Conservation (phyloP, 1,140 invertebrate genomes). For the Contarinia nasturtii region DNA sequence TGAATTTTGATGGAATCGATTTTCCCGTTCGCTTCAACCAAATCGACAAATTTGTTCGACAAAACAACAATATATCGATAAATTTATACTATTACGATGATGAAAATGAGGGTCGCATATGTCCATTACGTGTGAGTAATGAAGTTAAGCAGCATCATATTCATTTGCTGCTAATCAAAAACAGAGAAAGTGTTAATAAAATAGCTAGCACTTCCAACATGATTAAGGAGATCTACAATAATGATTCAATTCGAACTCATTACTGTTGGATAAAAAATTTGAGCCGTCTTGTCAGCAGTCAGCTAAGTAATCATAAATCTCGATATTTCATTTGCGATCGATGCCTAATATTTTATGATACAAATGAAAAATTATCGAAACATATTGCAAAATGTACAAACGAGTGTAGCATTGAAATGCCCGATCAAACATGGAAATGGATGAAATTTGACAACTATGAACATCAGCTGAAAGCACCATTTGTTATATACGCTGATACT, state of each 20-base stretch:
- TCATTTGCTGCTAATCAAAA: constrained; percentile 5
- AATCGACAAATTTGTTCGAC: constrained; percentile 7
- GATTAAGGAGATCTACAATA: too few relatives aligned
- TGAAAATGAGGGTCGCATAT: not conserved
- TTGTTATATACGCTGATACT: constrained; percentile 19
- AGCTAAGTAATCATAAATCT: constrained; percentile 10
- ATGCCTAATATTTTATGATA: constrained; percentile 11
- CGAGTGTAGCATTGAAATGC: too few relatives aligned
- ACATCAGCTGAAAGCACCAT: constrained; percentile 12
- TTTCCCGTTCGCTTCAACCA: constrained; percentile 6
- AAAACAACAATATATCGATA: constrained; percentile 2
- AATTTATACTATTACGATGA: constrained; percentile 1
- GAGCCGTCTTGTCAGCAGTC: constrained; percentile 11
- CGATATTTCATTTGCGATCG: constrained; percentile 14
- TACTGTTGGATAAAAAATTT: constrained; percentile 16
- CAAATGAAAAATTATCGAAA: too few relatives aligned
- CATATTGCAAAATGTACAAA: too few relatives aligned
- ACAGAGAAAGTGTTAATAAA: not conserved
- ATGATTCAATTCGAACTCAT: constrained; percentile 5
- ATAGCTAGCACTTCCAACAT: too few relatives aligned
- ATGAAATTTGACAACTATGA: constrained; percentile 11
- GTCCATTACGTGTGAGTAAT: constrained; percentile 1
- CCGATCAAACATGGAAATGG: too few relatives aligned
- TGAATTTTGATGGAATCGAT: constrained; percentile 1
- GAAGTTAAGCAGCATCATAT: constrained; percentile 2